Evolutionary conservation across 2,113 vertebrate species (phyloP).

Genomic region (Spea bombifrons): DNA sequence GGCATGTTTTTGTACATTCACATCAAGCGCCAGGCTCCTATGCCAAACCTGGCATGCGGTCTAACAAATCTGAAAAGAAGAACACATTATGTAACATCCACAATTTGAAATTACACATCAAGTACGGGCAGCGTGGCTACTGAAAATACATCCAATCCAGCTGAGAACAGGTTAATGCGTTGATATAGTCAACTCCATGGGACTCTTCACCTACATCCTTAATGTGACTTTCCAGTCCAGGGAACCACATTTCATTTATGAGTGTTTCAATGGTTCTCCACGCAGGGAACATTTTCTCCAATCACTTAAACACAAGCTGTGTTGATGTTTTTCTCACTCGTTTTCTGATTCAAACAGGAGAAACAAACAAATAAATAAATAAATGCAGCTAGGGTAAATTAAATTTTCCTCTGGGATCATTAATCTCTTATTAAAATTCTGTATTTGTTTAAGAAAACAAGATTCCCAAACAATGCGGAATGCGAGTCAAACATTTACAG

Average conservation of each 20-base stretch:
- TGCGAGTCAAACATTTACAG: slow-evolving; percentile 37
- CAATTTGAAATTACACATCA: no score
- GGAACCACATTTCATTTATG: slow-evolving; percentile 45
- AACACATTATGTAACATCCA: no score
- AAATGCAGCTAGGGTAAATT: slow-evolving; percentile 39
- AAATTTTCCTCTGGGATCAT: slow-evolving; percentile 49
- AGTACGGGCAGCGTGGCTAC: not conserved
- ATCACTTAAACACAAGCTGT: slow-evolving; percentile 49
- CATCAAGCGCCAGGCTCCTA: no score
- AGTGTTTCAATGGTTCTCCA: slow-evolving; percentile 38
- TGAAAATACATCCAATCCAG: slow-evolving; percentile 20
- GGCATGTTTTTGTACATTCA: no score
- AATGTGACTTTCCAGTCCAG: slow-evolving; percentile 46
- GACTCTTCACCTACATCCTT: slow-evolving; percentile 34
- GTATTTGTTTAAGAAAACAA: slow-evolving; percentile 46
- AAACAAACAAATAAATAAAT: slow-evolving; percentile 41
- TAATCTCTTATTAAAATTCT: slow-evolving; percentile 51
- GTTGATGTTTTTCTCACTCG: slow-evolving; percentile 37
- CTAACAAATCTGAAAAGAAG: no score
- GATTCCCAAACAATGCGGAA: slow-evolving; percentile 46
- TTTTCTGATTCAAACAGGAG: slow-evolving; percentile 28
- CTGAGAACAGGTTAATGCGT: slow-evolving; percentile 40
- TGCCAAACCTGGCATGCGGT: no score
- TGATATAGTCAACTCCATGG: slow-evolving; percentile 21
- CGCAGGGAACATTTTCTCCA: slow-evolving; percentile 37